Evolutionary conservation across 1,140 invertebrate genomes (phyloP).

Genomic region (Drosophila ambigua): DNA sequence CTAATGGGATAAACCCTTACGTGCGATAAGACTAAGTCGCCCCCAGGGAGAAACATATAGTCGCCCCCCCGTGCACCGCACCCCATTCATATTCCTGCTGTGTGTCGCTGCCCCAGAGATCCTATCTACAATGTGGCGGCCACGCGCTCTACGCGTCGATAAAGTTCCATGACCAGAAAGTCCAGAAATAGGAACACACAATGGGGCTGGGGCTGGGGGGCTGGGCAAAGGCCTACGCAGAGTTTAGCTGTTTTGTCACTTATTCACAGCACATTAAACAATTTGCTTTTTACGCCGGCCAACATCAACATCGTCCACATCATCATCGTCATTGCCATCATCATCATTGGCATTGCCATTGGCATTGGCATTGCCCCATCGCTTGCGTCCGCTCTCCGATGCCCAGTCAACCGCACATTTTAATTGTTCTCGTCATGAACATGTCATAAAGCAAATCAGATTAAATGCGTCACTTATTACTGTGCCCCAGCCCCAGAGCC

Average conservation of each 20-base stretch:
- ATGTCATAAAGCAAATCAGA: constrained; percentile 82
- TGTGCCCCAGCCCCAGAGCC: constrained; percentile 46
- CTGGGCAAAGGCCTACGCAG: constrained; percentile 34
- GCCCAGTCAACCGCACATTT: constrained; percentile 80
- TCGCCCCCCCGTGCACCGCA: not conserved
- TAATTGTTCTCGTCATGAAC: constrained; percentile 82
- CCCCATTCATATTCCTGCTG: not conserved
- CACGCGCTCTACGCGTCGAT: constrained; percentile 56
- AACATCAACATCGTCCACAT: constrained; percentile 41
- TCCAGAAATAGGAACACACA: constrained; percentile 4
- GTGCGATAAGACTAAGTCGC: constrained; percentile 66
- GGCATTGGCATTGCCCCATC: not conserved
- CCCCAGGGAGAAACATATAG: constrained; percentile 28
- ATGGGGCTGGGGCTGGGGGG: not conserved
- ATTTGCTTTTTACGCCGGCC: constrained; percentile 80
- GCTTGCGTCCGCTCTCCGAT: constrained; percentile 45
- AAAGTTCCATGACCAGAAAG: constrained; percentile 63
- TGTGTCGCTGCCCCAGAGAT: not conserved
- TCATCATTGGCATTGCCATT: too few relatives aligned
- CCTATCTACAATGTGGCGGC: constrained; percentile 28
- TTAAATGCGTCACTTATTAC: constrained; percentile 82
- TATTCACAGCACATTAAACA: constrained; percentile 82
- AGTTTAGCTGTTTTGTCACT: constrained; percentile 80
- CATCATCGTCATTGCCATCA: constrained; percentile 31
- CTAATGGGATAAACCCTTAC: constrained; percentile 65